Percentiles rank a stretch among this genome's conserved stretches.
phyloP scores from a whole-genome alignment of 2,888 invertebrate genomes.

The Drosophila ustulata region DNA sequence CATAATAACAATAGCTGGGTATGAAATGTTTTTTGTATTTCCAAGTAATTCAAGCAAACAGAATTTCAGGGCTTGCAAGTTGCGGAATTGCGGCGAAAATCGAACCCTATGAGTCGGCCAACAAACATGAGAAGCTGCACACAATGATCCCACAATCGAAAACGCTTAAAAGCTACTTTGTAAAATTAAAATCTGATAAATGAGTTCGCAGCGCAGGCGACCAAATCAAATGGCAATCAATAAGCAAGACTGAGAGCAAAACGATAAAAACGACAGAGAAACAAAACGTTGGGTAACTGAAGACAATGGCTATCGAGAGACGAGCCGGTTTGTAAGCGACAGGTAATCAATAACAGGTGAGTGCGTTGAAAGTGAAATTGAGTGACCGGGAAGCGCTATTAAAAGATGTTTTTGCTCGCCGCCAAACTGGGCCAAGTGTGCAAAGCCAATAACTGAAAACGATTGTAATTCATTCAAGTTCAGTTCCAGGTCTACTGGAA shows the following conservation, averaged over 20 bases:
- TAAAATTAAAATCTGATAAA: slow-evolving; percentile 34
- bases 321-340: slow-evolving; percentile 62
- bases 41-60: not conserved
- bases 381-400: slow-evolving; percentile 62
- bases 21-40: not conserved
- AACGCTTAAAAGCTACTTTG: slow-evolving; percentile 14
- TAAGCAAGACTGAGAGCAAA: not conserved
- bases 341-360: slow-evolving; percentile 57
- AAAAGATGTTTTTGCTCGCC: slow-evolving; percentile 48
- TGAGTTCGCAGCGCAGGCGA: slow-evolving; percentile 10
- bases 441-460: slow-evolving; percentile 33
- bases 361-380: slow-evolving; percentile 65
- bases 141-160: slow-evolving; percentile 10
- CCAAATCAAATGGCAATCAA: slow-evolving; percentile 31
- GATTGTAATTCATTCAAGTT: slow-evolving; percentile 53
- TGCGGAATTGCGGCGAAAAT: not conserved
- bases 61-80: slow-evolving; percentile 6
- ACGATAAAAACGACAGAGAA: not conserved
- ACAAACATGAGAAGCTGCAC: not conserved
- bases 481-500: slow-evolving; percentile 40
- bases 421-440: slow-evolving; percentile 68
- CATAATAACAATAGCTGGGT: not conserved
- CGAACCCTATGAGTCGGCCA: not conserved
- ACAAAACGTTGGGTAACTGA: slow-evolving; percentile 41
- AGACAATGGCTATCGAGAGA: slow-evolving; percentile 26